Percentiles rank a stretch among this genome's conserved stretches.
phyloP scores from a whole-genome alignment of 2,797 vertebrate genomes.

The Chloroceryle inda region DNA sequence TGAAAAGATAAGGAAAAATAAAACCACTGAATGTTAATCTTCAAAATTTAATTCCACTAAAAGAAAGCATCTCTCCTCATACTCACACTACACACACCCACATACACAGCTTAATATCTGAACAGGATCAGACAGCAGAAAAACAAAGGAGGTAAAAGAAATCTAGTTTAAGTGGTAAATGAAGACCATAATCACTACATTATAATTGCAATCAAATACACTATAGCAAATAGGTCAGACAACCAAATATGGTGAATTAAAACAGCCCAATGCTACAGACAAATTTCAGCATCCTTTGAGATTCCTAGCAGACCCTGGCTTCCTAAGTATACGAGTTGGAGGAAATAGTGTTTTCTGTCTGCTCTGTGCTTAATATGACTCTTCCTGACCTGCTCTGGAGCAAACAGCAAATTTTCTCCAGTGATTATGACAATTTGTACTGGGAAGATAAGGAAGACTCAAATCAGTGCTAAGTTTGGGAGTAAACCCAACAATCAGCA shows the following conservation, averaged over 20 bases:
- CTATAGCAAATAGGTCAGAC: not conserved
- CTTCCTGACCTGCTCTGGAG: not conserved
- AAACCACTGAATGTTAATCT: conserved; percentile 72
- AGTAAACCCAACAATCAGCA: not conserved
- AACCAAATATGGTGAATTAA: not conserved
- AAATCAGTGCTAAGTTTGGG: not conserved
- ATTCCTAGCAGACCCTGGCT: not conserved
- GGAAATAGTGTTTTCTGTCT: not conserved
- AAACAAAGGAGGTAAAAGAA: conserved; percentile 22
- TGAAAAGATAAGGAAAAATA: conserved; percentile 59
- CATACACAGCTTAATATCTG: conserved; percentile 3
- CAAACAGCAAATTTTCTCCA: not conserved
- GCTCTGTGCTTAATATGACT: not conserved
- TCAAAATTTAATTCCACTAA: conserved; percentile 55
- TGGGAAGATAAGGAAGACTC: not conserved
- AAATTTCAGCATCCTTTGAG: not conserved
- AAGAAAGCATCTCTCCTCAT: conserved; percentile 52
- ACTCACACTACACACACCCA: conserved; percentile 32
- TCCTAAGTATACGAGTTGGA: fast-evolving
- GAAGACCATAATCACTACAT: conserved; percentile 13
- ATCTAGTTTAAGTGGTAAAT: conserved; percentile 44
- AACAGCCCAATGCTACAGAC: not conserved
- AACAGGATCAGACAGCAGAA: conserved; percentile 10
- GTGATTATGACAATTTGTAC: not conserved
- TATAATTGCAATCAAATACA: not conserved